Evolutionary conservation across 1,140 invertebrate genomes (phyloP).

Genomic region (Druon quercuslanigerum): DNA sequence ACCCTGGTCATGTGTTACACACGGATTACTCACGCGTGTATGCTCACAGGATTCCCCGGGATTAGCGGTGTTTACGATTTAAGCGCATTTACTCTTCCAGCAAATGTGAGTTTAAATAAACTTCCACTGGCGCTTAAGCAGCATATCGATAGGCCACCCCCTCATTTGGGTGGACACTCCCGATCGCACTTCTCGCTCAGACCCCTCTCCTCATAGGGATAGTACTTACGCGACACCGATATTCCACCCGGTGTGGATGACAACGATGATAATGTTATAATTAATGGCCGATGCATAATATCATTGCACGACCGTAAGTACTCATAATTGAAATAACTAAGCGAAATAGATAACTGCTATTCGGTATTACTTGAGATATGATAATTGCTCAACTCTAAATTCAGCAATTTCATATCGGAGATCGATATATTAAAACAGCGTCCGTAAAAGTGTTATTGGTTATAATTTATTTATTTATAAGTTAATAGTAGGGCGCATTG

Average conservation of each 20-base stretch:
- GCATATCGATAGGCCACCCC: conserved; percentile 47
- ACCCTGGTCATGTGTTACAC: conserved; percentile 51
- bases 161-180: neutral
- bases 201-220: neutral
- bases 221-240: conserved; percentile 2
- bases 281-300: conserved; percentile 21
- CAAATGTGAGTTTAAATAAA: conserved; percentile 69
- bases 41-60: conserved; percentile 59
- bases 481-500: too few species aligned
- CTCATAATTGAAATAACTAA: conserved; percentile 42
- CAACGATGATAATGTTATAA: conserved; percentile 31
- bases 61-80: conserved; percentile 69
- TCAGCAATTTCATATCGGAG: too few species aligned
- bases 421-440: too few species aligned
- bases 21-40: conserved; percentile 55
- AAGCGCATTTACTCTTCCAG: conserved; percentile 61
- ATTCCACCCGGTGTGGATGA: conserved; percentile 34
- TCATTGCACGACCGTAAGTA: neutral
- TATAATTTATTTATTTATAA: too few species aligned
- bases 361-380: neutral
- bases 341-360: conserved; percentile 47
- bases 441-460: too few species aligned
- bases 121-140: conserved; percentile 55
- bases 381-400: neutral
- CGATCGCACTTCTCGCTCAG: neutral